Evolutionary conservation across 2,888 invertebrate genomes (phyloP), one percentile per base, ranked within the genome.

Genomic region (Troides oblongomaculatus): DNA sequence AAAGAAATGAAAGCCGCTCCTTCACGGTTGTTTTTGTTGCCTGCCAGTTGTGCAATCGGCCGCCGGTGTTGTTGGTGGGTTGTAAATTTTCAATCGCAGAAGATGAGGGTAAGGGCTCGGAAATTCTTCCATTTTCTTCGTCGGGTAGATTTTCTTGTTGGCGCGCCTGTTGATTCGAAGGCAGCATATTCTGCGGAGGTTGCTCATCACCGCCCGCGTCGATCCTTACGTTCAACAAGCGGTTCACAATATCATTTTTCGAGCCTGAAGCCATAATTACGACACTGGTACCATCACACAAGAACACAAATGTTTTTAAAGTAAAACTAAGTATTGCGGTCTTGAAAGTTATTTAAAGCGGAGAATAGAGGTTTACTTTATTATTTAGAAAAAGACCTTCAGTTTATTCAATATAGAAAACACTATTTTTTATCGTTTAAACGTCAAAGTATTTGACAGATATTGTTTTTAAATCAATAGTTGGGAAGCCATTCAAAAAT

Each of bases 1-100:
- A 93, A 14, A 93, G 83, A 72, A 93, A 96, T 0, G 95, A 94
- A 66, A 97, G 93, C 68, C 97, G 93, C 77, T 97, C 96, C 78
- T 96, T 95, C 36, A 96, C 94, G 0, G 95, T 95, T 0, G 94
- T 94, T 84, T 96, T 96, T 30, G 95, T 95, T 36, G 96, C 95
- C 84, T 97, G 96, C 95, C 95, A 95, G 81, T 95, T 95, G 82
- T 94, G 94, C 2, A 92, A 79, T 25, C 92, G 87, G 2, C 90
- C 89, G n/a, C 89, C 90, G 0, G 86, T 84, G 77, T 88, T 90
- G 74, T 90, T 91, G 0, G 86, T 84, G 0, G 88, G 90, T 73
- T 88, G 90, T 1, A 90, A 75, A 70, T 89, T 90, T 68, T 92
- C 91, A 72, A 88, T 88, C 8, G 87, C 82, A 3, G 79, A 79